Evolutionary conservation across 2,797 vertebrate genomes (phyloP).

Genomic region (Otolemur crassicaudatus): DNA sequence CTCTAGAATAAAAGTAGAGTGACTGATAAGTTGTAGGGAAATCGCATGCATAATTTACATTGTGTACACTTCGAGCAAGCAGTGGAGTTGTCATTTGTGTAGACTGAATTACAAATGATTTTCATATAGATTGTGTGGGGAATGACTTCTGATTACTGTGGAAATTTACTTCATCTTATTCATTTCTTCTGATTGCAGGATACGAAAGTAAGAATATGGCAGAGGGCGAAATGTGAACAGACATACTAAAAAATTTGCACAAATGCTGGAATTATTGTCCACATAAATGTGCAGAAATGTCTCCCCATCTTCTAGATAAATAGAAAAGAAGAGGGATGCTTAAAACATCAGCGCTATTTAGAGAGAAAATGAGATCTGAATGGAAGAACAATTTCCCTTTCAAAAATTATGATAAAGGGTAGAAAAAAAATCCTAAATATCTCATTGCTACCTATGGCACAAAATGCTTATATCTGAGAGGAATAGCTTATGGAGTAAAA

Average conservation of each 20-base stretch:
- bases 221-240: constrained; percentile 60
- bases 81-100: constrained; percentile 1
- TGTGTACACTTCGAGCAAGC: background rate
- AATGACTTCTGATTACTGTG: constrained; percentile 59
- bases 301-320: constrained; percentile 11
- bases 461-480: background rate
- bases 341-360: background rate
- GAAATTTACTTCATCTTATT: constrained; percentile 42
- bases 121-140: constrained; percentile 39
- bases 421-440: background rate
- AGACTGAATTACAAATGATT: constrained; percentile 32
- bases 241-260: background rate
- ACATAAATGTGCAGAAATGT: constrained; percentile 28
- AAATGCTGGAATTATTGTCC: constrained; percentile 37
- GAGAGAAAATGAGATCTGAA: constrained; percentile 1
- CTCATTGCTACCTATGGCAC: background rate
- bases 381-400: background rate
- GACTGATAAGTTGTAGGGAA: constrained; percentile 31
- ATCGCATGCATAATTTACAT: constrained; percentile 48
- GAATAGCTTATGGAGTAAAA: background rate
- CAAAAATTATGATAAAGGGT: background rate
- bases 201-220: background rate
- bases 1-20: constrained; percentile 40
- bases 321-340: background rate
- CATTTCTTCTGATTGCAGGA: constrained; percentile 46